These are phyloP conservation scores for Araneus ventricosus DNA, from an alignment of 1,140 invertebrate species.

Conservation along the genomic window DNA sequence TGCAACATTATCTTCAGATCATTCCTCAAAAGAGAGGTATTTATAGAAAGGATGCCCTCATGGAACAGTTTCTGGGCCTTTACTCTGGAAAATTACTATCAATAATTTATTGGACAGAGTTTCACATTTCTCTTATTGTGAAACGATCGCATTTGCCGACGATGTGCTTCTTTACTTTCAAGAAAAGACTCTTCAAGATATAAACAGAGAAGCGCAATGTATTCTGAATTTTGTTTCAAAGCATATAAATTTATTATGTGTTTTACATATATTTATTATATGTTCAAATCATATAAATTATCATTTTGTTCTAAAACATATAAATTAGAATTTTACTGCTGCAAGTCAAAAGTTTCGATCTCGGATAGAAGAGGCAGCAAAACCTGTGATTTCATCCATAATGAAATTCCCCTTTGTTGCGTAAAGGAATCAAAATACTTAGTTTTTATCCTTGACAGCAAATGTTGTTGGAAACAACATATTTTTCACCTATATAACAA, in stretches of 20 bases:
- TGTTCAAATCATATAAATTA: too few species aligned
- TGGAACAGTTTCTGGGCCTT: too few species aligned
- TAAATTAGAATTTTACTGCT: neutral
- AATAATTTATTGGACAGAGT: neutral
- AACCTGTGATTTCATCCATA: neutral
- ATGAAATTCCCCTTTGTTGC: neutral
- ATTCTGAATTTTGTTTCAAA: neutral
- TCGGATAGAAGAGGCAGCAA: neutral
- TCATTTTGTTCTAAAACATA: too few species aligned
- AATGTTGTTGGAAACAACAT: too few species aligned
- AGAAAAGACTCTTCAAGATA: neutral
- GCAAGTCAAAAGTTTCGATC: neutral
- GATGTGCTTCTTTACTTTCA: neutral
- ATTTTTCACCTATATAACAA: neutral
- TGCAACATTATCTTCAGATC: neutral
- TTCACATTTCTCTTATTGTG: neutral
- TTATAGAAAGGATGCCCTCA: too few species aligned
- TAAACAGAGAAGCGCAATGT: neutral
- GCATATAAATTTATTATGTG: too few species aligned
- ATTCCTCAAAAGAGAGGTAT: neutral
- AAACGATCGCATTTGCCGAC: neutral
- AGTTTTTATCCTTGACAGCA: too few species aligned
- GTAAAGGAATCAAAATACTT: too few species aligned
- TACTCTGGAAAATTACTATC: neutral
- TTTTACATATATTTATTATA: too few species aligned